Evolutionary conservation across 2,888 invertebrate genomes (phyloP).

Genomic region (Himalopsyche tibetana): DNA sequence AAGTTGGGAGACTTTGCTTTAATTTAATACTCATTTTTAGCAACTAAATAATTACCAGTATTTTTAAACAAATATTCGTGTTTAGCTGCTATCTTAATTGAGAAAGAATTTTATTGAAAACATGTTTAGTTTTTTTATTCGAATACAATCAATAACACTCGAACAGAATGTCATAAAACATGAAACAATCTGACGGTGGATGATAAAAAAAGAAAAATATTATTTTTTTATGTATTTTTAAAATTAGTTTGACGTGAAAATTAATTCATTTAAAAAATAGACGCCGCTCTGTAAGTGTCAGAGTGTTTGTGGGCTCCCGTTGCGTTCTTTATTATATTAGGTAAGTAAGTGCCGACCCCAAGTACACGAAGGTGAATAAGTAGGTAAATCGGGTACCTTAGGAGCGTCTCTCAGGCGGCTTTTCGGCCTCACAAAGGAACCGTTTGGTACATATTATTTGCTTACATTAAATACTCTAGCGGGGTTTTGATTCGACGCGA

Average conservation of each 20-base stretch:
- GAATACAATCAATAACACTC: no score
- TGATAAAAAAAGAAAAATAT: no score
- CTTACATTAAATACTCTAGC: conserved; percentile 21
- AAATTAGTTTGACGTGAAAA: neutral
- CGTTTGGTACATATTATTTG: conserved; percentile 30
- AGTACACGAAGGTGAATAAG: neutral
- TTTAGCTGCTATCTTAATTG: no score
- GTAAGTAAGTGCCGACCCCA: neutral
- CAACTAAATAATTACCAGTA: no score
- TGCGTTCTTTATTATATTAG: conserved; percentile 17
- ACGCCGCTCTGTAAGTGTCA: neutral
- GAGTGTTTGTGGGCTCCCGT: neutral
- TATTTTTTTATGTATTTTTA: no score
- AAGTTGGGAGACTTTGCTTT: no score
- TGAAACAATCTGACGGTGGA: no score
- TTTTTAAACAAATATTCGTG: no score
- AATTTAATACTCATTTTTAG: no score
- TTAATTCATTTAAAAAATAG: neutral
- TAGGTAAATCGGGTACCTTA: neutral
- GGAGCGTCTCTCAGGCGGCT: neutral
- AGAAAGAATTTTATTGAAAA: no score
- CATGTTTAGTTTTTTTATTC: no score
- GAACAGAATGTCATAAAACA: no score
- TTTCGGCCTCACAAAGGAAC: conserved; percentile 22
- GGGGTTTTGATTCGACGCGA: conserved; percentile 13